These are phyloP conservation scores for Eugnorisma glareosa DNA, from an alignment of 2,888 invertebrate genomes.

Conservation along the genomic window DNA sequence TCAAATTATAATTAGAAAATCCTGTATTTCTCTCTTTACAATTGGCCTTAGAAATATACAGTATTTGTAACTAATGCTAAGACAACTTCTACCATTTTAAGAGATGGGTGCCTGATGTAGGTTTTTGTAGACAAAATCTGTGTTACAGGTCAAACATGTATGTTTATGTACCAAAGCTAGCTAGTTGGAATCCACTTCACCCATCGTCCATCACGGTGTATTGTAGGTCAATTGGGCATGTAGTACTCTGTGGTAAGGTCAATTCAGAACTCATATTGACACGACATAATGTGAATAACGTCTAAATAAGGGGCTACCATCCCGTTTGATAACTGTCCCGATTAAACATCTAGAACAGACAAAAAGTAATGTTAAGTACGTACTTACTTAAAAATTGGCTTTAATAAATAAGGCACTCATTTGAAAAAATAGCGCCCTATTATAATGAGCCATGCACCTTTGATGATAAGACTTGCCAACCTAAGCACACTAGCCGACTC, in stretches of 20 bases:
- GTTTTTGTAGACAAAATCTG: not conserved
- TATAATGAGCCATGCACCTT: too few relatives aligned
- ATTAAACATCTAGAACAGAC: not conserved
- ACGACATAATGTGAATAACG: not conserved
- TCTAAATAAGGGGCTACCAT: not conserved
- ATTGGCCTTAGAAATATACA: not conserved
- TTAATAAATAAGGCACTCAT: not conserved
- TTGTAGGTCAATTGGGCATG: constrained; percentile 6
- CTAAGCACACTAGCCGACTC: not conserved
- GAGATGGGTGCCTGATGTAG: not conserved
- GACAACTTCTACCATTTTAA: not conserved
- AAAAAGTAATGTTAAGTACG: not conserved
- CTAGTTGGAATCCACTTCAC: not conserved
- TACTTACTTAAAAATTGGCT: not conserved
- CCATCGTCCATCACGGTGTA: not conserved
- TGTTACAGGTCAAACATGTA: not conserved
- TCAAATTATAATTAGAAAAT: not conserved
- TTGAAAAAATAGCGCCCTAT: not conserved
- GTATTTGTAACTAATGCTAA: not conserved
- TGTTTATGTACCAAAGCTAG: not conserved
- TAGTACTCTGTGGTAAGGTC: not conserved
- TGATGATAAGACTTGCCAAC: not conserved
- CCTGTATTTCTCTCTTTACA: not conserved
- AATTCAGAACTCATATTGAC: not conserved
- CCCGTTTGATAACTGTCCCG: too few relatives aligned